Evolutionary conservation across 2,113 vertebrate species (phyloP).

Genomic region (Chaetorhynchus papuensis): DNA sequence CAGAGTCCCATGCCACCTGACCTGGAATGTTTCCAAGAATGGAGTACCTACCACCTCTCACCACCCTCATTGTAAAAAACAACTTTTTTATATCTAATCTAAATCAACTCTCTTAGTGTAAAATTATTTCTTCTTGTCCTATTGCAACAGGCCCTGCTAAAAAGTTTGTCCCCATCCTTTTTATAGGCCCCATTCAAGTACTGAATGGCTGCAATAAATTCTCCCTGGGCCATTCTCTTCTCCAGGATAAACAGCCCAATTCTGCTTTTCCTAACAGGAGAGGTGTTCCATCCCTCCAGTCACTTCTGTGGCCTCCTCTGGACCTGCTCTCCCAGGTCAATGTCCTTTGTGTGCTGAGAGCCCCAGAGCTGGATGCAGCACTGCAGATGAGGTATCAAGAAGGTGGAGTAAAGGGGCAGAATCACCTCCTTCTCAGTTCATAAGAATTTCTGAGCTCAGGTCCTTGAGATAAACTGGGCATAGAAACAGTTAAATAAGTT

Average conservation of each 20-base stretch:
- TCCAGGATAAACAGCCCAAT: background rate
- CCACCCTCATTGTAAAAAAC: background rate
- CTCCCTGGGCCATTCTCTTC: background rate
- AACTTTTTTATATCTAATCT: background rate
- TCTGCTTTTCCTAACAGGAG: background rate
- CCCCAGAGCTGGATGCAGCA: background rate
- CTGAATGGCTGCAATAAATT: background rate
- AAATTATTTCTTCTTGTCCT: background rate
- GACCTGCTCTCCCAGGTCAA: background rate
- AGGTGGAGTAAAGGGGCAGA: background rate
- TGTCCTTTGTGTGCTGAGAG: background rate
- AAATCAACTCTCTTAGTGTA: background rate
- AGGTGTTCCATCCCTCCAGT: background rate
- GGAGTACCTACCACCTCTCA: background rate
- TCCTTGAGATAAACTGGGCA: background rate
- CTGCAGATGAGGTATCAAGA: background rate
- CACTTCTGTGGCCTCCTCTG: background rate
- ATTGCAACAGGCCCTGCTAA: background rate
- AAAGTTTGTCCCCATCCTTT: background rate
- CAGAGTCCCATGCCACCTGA: background rate
- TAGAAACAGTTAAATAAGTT: background rate
- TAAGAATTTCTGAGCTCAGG: background rate
- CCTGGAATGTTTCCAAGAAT: background rate
- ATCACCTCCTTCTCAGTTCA: background rate
- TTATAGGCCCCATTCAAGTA: background rate